Conservation (phyloP, 2,888 invertebrate genomes). For the Melieria crassipennis region DNA sequence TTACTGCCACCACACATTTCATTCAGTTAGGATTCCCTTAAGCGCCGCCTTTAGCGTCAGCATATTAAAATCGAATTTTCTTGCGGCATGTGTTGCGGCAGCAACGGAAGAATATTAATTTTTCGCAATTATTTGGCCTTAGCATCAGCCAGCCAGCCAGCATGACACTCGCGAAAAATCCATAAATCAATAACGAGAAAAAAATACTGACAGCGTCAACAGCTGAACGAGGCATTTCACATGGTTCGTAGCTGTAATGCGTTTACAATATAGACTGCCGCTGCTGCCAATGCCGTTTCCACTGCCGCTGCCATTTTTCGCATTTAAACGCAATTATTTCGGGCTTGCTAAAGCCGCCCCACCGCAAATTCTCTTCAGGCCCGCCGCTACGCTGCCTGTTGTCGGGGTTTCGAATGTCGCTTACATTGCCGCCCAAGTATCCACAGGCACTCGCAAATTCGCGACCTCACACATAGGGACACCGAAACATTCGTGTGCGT, state of each 20-base stretch:
- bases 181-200: conserved; percentile 13
- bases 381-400: too few relatives aligned
- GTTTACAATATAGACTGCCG: too few relatives aligned
- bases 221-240: background rate
- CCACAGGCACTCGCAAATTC: background rate
- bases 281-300: too few relatives aligned
- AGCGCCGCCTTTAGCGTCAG: background rate
- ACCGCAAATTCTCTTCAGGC: too few relatives aligned
- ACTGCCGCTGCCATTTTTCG: too few relatives aligned
- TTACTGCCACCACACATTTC: too few relatives aligned
- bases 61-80: background rate
- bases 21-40: background rate
- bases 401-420: too few relatives aligned
- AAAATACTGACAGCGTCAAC: background rate
- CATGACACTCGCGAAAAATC: conserved; percentile 7
- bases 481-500: background rate
- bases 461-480: background rate
- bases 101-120: background rate
- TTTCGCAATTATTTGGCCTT: background rate
- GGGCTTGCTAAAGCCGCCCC: too few relatives aligned
- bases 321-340: too few relatives aligned
- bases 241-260: background rate
- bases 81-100: background rate
- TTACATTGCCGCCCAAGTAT: background rate
- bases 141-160: background rate